Percentiles rank a stretch among this genome's conserved stretches.
Conservation (phyloP, 1,140 invertebrate species). For the Magallana ariakensis region DNA sequence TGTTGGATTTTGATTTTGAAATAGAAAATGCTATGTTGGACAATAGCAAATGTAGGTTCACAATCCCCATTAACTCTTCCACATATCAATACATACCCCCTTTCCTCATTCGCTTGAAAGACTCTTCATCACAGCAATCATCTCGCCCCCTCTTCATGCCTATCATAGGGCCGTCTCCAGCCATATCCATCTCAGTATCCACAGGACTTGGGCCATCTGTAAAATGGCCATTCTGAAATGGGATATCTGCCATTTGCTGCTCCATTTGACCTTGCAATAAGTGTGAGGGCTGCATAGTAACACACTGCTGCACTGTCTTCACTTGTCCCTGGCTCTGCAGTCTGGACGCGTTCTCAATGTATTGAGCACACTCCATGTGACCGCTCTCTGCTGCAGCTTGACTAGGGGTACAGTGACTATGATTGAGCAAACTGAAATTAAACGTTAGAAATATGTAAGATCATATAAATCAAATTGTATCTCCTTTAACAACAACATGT, state of each 20-base stretch:
- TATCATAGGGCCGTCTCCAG: constrained; percentile 55
- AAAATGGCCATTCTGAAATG: constrained; percentile 32
- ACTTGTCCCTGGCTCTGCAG: constrained; percentile 54
- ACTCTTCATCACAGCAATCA: constrained; percentile 61
- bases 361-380: constrained; percentile 66
- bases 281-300: constrained; percentile 15
- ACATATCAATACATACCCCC: constrained; percentile 58
- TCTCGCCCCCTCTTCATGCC: constrained; percentile 68
- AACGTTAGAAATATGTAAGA: background rate
- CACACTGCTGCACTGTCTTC: constrained; percentile 28
- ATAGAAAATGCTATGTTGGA: background rate
- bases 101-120: constrained; percentile 62
- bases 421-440: constrained; percentile 66
- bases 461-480: too few species aligned
- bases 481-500: too few species aligned
- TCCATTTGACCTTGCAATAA: constrained; percentile 39
- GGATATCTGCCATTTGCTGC: background rate
- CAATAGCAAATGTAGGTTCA: constrained; percentile 41
- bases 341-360: constrained; percentile 64
- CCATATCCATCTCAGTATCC: constrained; percentile 48
- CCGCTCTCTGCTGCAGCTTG: constrained; percentile 65
- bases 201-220: constrained; percentile 41
- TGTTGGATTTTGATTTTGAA: too few species aligned
- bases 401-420: constrained; percentile 61
- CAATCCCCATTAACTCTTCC: background rate